A percentile compares a stretch with the other conserved stretches of the same genome.
Conservation (phyloP, 2,113 vertebrate genomes). For the Eclectus roratus region DNA sequence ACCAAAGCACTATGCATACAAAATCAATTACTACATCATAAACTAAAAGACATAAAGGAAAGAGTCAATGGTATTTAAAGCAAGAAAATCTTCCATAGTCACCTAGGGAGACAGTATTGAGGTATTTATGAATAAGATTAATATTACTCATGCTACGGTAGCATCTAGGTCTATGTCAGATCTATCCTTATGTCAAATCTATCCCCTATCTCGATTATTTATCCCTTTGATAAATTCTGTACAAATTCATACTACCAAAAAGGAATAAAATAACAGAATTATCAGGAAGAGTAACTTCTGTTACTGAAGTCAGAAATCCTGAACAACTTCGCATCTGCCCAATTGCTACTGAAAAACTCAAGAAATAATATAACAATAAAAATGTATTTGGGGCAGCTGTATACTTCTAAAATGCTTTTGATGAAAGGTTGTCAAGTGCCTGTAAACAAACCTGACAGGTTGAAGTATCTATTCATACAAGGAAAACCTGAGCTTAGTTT, state of each 20-base stretch:
- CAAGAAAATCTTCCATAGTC: not conserved
- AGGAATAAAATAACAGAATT: not conserved
- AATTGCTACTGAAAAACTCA: not conserved
- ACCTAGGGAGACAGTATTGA: not conserved
- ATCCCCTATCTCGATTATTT: not conserved
- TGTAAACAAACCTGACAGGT: slow-evolving; percentile 18
- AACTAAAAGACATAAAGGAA: not conserved
- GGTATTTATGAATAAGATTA: not conserved
- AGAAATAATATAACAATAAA: not conserved
- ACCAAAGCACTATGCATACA: not conserved
- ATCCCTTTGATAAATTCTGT: not conserved
- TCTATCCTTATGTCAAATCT: not conserved
- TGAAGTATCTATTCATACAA: not conserved
- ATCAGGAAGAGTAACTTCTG: not conserved
- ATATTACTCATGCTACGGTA: not conserved
- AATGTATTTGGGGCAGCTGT: not conserved
- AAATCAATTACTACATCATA: not conserved
- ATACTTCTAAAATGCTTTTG: not conserved
- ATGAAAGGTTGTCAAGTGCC: not conserved
- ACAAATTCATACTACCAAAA: not conserved
- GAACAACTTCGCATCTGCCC: not conserved
- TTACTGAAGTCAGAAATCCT: not conserved
- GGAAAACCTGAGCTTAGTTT: not conserved
- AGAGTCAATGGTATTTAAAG: not conserved
- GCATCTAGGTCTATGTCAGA: not conserved